phyloP scores from a whole-genome alignment of 1,140 invertebrate genomes.

The Saccostrea echinata region DNA sequence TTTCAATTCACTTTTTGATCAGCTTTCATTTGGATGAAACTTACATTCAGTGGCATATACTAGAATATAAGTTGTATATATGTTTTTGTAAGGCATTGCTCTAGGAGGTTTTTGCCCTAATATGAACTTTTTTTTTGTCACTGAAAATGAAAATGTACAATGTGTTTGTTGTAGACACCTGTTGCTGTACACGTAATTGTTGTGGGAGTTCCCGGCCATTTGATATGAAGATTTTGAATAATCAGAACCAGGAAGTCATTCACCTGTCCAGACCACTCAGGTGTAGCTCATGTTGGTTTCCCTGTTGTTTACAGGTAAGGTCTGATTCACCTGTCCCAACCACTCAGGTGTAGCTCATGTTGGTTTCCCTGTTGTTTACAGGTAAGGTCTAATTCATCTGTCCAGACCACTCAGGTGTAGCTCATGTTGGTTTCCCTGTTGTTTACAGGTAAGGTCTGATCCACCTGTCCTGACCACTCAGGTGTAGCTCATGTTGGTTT shows the following conservation, averaged over 20 bases:
- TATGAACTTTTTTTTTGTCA: too few relatives aligned
- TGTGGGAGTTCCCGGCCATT: constrained; percentile 90
- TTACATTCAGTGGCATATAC: too few relatives aligned
- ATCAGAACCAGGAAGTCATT: constrained; percentile 89
- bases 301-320: constrained; percentile 91
- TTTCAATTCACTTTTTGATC: too few relatives aligned
- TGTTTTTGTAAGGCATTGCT: too few relatives aligned
- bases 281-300: constrained; percentile 89
- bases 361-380: constrained; percentile 91
- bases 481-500: constrained; percentile 89
- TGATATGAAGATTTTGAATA: constrained; percentile 92
- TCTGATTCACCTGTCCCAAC: constrained; percentile 78
- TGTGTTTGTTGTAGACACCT: constrained; percentile 82
- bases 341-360: constrained; percentile 88
- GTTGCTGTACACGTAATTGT: constrained; percentile 89
- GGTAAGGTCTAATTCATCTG: neutral
- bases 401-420: too few relatives aligned
- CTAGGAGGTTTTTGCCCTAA: too few relatives aligned
- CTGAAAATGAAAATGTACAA: too few relatives aligned
- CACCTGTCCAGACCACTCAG: constrained; percentile 87
- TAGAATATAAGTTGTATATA: too few relatives aligned
- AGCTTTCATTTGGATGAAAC: too few relatives aligned
- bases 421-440: constrained; percentile 91
- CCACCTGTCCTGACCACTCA: constrained; percentile 81
- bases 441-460: constrained; percentile 81